Conservation (phyloP, 2,797 vertebrate genomes). For the Poeciliopsis gracilis region DNA sequence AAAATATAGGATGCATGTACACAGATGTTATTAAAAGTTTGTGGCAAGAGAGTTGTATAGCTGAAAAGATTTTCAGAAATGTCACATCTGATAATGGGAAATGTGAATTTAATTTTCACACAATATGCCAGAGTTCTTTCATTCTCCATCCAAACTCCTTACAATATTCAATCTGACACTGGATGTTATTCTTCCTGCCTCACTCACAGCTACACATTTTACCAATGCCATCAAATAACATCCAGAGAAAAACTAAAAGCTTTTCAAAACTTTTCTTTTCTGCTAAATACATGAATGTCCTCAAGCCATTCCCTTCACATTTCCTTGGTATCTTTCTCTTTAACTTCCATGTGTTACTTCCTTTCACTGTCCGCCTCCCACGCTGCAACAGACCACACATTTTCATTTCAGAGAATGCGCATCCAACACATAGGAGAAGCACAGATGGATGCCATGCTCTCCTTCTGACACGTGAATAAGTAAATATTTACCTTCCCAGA, state of each 20-base stretch:
- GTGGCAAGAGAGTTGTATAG: background rate
- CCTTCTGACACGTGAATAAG: conserved; percentile 66
- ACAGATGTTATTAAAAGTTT: background rate
- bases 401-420: conserved; percentile 69
- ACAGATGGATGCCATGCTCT: conserved; percentile 70
- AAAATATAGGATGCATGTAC: background rate
- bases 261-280: conserved; percentile 36
- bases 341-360: conserved; percentile 23
- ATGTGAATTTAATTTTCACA: conserved; percentile 37
- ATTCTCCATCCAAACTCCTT: background rate
- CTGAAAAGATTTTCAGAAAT: background rate
- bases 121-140: conserved; percentile 22
- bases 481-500: conserved; percentile 81
- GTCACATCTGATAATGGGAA: conserved; percentile 21
- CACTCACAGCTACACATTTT: background rate
- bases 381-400: conserved; percentile 54
- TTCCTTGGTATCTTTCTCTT: conserved; percentile 22
- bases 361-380: conserved; percentile 58
- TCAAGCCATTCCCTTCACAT: conserved; percentile 27
- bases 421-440: conserved; percentile 44
- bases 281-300: conserved; percentile 35
- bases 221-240: conserved; percentile 30
- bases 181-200: conserved; percentile 10
- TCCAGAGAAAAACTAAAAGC: conserved; percentile 27
- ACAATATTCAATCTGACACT: conserved; percentile 13